Conservation (phyloP, 2,113 vertebrate species). For the Pholis gunnellus region DNA sequence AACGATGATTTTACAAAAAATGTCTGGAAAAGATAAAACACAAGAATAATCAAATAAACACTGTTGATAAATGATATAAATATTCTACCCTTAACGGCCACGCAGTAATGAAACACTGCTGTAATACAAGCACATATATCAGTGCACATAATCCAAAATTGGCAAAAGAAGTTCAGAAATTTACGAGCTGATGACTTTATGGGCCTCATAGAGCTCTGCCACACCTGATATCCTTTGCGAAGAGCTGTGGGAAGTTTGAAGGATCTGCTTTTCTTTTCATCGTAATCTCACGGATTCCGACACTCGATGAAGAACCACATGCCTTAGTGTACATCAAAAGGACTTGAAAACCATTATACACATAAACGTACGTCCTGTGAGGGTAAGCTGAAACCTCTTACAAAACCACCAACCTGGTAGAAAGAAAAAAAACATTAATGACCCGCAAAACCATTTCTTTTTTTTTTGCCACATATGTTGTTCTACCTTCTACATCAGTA, state of each 20-base stretch:
- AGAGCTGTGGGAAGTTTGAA: conserved; percentile 32
- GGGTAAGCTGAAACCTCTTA: conserved; percentile 10
- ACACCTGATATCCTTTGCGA: conserved; percentile 31
- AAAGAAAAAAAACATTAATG: conserved; percentile 32
- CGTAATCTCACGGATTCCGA: conserved; percentile 29
- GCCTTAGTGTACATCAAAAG: conserved; percentile 39
- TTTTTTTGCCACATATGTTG: conserved; percentile 33
- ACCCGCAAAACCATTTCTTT: conserved; percentile 4
- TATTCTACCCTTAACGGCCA: not conserved
- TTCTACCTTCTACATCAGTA: conserved; percentile 54
- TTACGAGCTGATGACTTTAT: conserved; percentile 61
- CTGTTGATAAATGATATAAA: not conserved
- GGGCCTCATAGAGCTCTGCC: conserved; percentile 21
- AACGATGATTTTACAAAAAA: not conserved
- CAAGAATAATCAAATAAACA: not conserved
- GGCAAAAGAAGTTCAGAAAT: conserved; percentile 4
- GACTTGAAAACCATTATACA: conserved; percentile 24
- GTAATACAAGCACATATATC: conserved; percentile 1
- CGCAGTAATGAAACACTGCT: not conserved
- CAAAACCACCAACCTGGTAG: conserved; percentile 40
- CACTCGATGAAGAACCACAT: conserved; percentile 22
- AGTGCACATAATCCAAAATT: conserved; percentile 6
- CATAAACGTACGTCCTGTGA: conserved; percentile 9
- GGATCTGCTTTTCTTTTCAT: conserved; percentile 50
- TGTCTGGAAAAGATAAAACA: not conserved